Evolutionary conservation across 2,113 vertebrate species (phyloP).

Genomic region (Psammodynastes pulverulentus): DNA sequence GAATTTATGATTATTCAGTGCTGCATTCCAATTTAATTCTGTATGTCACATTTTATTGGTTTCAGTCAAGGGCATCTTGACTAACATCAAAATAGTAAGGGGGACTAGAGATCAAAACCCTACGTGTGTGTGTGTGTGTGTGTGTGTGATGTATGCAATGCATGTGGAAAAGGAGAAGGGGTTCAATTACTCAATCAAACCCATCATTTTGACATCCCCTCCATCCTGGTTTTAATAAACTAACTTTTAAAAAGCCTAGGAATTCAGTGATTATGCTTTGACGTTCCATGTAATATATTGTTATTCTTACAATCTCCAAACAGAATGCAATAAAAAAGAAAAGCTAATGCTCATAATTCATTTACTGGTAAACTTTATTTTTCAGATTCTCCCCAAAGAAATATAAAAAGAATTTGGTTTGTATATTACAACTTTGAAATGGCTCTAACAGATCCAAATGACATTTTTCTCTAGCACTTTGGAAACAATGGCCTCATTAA

Average conservation of each 20-base stretch:
- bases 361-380: neutral
- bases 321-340: slow-evolving; percentile 28
- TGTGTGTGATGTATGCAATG: neutral
- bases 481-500: slow-evolving; percentile 52
- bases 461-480: slow-evolving; percentile 51
- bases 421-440: slow-evolving; percentile 42
- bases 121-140: neutral
- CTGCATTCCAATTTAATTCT: neutral
- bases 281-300: slow-evolving; percentile 20
- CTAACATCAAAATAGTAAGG: neutral
- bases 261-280: slow-evolving; percentile 29
- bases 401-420: slow-evolving; percentile 45
- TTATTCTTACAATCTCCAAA: slow-evolving; percentile 24
- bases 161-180: neutral
- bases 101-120: neutral
- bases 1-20: neutral
- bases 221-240: neutral
- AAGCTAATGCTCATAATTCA: neutral
- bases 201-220: neutral
- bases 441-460: slow-evolving; percentile 44
- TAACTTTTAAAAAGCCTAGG: neutral
- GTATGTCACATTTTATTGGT: neutral
- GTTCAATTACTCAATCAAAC: neutral
- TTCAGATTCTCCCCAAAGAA: slow-evolving; percentile 44
- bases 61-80: neutral